Percentiles rank a stretch among this genome's conserved stretches.
Evolutionary conservation across 2,113 vertebrate species (phyloP).

Genomic region (Cyphomyrus plagiostoma): DNA sequence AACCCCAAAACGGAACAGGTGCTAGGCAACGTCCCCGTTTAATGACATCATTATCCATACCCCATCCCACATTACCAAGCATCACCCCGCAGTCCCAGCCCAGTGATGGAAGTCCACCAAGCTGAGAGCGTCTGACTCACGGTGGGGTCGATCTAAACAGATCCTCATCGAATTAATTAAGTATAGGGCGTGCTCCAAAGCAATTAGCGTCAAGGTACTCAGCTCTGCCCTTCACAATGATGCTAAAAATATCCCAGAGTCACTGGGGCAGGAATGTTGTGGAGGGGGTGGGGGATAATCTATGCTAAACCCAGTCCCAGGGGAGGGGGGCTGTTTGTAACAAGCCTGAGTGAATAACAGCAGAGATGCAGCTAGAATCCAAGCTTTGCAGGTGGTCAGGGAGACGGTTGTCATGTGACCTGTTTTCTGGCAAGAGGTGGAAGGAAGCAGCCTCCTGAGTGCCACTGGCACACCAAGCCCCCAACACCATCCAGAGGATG

Average conservation of each 20-base stretch:
- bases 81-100: neutral
- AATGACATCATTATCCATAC: slow-evolving; percentile 1
- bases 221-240: slow-evolving; percentile 8
- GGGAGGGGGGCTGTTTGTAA: slow-evolving; percentile 6
- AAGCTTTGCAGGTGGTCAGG: slow-evolving; percentile 20
- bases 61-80: neutral
- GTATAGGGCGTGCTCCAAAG: neutral
- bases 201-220: slow-evolving; percentile 23
- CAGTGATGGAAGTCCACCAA: neutral
- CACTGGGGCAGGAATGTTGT: neutral
- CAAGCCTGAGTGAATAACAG: slow-evolving; percentile 25
- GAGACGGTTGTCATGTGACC: neutral
- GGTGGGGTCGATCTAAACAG: slow-evolving; percentile 7
- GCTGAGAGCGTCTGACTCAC: neutral
- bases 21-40: neutral
- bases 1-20: neutral
- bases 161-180: slow-evolving; percentile 29
- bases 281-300: neutral
- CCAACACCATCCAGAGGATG: neutral
- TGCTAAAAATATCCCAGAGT: slow-evolving; percentile 18
- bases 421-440: neutral
- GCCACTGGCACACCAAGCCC: neutral
- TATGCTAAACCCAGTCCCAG: neutral
- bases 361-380: slow-evolving; percentile 7
- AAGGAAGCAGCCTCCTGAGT: neutral